Evolutionary conservation across 53 echinoderm and acorn worm genomes (phyloP), one percentile per base, ranked within the genome.

Genomic region (Crossaster papposus): DNA sequence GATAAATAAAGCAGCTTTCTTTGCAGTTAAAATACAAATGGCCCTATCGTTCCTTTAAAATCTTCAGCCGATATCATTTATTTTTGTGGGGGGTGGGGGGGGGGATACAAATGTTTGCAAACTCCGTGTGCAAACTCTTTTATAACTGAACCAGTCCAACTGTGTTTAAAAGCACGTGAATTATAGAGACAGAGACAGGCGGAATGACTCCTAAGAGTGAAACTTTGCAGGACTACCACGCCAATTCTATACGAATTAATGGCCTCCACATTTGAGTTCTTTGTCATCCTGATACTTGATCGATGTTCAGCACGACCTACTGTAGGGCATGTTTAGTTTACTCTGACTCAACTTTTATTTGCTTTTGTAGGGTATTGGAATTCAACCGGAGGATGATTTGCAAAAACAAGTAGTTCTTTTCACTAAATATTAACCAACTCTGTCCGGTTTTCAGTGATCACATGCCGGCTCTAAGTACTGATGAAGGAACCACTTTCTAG

Each of bases 231-330:
- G 51, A 18, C 17, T 23, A 44, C 30, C 53, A n/a, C n/a, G n/a
- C n/a, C n/a, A n/a, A n/a, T 53, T 51, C 79, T 30, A 79, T 54
- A 79, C 28, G 22, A 81, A 30, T 23, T 34, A 73, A 73, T 36
- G 81, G 20, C 51, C 35, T 37, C 70, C 44, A 31, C 68, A 13
- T 82, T 23, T 14, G 65, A 37, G 64, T 65, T 35, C 82, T 55
- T 38, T 82, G 68, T 82, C 82, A 35, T 65, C 82, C 36, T 82
- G 82, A 37, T 55, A 68, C 82, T 68, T 82, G 65, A 82, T 37
- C 82, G 68, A 82, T 68, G 26, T 26, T 22, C 24, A 2, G 82
- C 65, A 82, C 26, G 26, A n/a, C n/a, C n/a, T 26, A 38, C 68
- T 26, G 68, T 68, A 70, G 38, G 81, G 62, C 64, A 58, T 37